Conservation (phyloP, 2,113 vertebrate genomes). For the Zeus faber region DNA sequence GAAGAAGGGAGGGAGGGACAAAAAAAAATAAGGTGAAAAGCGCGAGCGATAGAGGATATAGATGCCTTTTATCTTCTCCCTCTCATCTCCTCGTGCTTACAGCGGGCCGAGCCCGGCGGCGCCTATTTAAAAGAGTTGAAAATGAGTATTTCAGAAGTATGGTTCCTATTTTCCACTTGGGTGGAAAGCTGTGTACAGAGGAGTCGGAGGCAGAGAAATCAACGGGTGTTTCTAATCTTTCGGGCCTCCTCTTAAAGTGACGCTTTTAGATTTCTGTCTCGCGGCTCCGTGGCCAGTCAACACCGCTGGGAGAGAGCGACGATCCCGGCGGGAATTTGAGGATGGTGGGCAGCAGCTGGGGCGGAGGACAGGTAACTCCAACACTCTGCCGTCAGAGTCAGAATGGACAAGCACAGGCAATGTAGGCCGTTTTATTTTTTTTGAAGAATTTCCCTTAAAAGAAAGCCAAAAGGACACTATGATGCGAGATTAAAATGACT, state of each 20-base stretch:
- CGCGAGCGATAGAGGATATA: not conserved
- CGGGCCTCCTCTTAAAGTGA: constrained; percentile 3
- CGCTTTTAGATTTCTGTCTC: constrained; percentile 27
- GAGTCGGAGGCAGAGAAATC: constrained; percentile 19
- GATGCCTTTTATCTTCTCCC: constrained; percentile 6
- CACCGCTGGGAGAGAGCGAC: constrained; percentile 10
- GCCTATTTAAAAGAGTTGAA: constrained; percentile 27
- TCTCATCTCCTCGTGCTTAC: constrained; percentile 9
- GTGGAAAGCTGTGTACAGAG: constrained; percentile 21
- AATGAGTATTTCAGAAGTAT: constrained; percentile 54
- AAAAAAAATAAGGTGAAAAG: not conserved
- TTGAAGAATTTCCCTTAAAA: too few species aligned
- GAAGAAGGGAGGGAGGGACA: not conserved
- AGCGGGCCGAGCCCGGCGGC: constrained; percentile 28
- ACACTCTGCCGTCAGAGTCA: too few species aligned
- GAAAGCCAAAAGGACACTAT: too few species aligned
- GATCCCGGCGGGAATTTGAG: too few species aligned
- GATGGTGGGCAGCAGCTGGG: too few species aligned
- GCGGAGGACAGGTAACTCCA: too few species aligned
- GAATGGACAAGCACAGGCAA: too few species aligned
- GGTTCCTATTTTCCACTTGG: constrained; percentile 44
- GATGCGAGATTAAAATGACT: too few species aligned
- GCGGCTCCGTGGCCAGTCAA: constrained; percentile 14
- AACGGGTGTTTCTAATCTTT: constrained; percentile 17
- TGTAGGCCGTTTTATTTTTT: too few species aligned